phyloP scores from a whole-genome alignment of 1,140 invertebrate species.

The Eueides isabella region DNA sequence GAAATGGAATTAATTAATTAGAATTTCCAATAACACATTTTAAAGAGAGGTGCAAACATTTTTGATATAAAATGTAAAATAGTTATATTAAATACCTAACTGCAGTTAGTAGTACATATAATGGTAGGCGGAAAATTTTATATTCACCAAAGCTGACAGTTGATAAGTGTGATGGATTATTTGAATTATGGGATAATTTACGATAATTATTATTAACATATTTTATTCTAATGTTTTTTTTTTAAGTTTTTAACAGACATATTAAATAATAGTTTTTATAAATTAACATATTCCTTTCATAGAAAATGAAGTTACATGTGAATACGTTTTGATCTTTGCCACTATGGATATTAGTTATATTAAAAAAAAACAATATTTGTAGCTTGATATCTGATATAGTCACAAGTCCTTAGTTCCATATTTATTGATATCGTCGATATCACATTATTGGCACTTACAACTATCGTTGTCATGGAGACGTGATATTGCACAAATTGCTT shows the following conservation, averaged over 20 bases:
- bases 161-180: background rate
- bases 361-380: background rate
- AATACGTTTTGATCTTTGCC: background rate
- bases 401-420: background rate
- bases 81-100: background rate
- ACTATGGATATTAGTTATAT: background rate
- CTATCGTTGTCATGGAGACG: background rate
- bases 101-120: no score
- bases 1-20: no score
- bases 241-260: no score
- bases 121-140: background rate
- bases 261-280: no score
- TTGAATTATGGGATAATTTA: background rate
- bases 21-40: no score
- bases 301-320: no score
- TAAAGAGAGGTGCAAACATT: no score
- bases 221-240: no score
- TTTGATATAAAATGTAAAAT: no score
- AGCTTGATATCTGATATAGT: background rate
- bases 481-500: background rate
- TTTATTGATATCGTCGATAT: background rate
- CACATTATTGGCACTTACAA: background rate
- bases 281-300: no score
- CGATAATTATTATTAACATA: background rate
- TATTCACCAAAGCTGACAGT: background rate